Conservation (phyloP, 2,797 vertebrate species). For the Phaenicophaeus curvirostris region DNA sequence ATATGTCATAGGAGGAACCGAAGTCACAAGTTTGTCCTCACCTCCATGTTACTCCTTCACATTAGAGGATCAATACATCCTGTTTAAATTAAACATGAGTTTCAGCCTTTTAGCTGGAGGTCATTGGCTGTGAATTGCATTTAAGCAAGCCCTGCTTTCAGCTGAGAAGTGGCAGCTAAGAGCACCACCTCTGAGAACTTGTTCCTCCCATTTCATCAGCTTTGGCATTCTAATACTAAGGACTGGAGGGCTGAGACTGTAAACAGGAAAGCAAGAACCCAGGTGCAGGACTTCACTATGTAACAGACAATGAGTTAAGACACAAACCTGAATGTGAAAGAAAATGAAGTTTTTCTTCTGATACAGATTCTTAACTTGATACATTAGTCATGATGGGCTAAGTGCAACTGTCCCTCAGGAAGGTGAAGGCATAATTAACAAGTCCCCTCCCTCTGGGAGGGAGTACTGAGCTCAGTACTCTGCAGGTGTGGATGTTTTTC, state of each 20-base stretch:
- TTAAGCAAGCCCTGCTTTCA: not conserved
- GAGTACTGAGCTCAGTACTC: not conserved
- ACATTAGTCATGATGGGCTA: not conserved
- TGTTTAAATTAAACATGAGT: not conserved
- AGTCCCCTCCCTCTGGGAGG: no score
- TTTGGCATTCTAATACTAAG: not conserved
- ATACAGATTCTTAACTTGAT: not conserved
- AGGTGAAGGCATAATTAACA: not conserved
- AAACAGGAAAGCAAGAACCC: not conserved
- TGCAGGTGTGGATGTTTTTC: not conserved
- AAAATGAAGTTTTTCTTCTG: not conserved
- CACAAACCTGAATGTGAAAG: not conserved
- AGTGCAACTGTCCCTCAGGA: not conserved
- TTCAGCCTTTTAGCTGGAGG: not conserved
- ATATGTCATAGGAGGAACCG: not conserved
- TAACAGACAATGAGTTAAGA: not conserved
- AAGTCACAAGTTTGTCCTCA: not conserved
- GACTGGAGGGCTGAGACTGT: not conserved
- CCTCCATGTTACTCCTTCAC: not conserved
- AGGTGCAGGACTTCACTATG: not conserved
- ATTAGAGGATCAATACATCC: not conserved
- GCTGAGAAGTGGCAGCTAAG: not conserved
- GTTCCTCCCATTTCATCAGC: not conserved
- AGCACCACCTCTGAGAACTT: not conserved
- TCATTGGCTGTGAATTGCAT: not conserved